These are phyloP conservation scores for Heliothis virescens DNA, from an alignment of 1,140 invertebrate species.

Conservation along the genomic window DNA sequence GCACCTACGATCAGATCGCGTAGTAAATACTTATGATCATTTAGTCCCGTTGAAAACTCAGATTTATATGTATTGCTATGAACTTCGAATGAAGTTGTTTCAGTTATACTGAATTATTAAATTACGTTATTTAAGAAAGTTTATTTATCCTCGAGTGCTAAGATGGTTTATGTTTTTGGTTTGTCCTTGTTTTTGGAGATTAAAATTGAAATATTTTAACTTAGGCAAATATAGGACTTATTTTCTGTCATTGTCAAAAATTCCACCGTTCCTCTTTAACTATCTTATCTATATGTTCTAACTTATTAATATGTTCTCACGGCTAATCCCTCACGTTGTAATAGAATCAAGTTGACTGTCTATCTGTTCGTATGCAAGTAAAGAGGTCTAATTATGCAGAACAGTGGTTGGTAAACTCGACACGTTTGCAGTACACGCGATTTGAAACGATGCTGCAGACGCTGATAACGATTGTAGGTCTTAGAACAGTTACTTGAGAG, in stretches of 20 bases:
- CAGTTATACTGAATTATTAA: too few relatives aligned
- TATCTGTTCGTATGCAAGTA: not conserved
- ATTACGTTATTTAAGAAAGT: too few relatives aligned
- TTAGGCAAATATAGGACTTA: too few relatives aligned
- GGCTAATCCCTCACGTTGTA: not conserved
- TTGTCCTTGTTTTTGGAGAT: too few relatives aligned
- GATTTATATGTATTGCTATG: not conserved
- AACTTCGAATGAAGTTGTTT: not conserved
- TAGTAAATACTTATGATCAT: constrained; percentile 13
- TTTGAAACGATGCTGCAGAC: constrained; percentile 12
- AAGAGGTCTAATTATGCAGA: constrained; percentile 28
- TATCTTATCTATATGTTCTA: too few relatives aligned
- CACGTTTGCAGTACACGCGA: constrained; percentile 20
- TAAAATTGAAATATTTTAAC: not conserved
- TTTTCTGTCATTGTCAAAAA: not conserved
- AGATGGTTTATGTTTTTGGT: too few relatives aligned
- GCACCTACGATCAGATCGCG: not conserved
- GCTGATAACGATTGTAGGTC: constrained; percentile 26
- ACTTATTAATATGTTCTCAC: not conserved
- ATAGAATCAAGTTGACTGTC: not conserved
- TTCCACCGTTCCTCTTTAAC: too few relatives aligned
- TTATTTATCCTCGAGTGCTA: too few relatives aligned
- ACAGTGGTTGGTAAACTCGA: constrained; percentile 18
- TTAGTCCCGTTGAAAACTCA: not conserved
- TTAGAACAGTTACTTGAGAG: not conserved